Evolutionary conservation across 1,140 invertebrate genomes (phyloP).

Genomic region (Ephestia elutella): DNA sequence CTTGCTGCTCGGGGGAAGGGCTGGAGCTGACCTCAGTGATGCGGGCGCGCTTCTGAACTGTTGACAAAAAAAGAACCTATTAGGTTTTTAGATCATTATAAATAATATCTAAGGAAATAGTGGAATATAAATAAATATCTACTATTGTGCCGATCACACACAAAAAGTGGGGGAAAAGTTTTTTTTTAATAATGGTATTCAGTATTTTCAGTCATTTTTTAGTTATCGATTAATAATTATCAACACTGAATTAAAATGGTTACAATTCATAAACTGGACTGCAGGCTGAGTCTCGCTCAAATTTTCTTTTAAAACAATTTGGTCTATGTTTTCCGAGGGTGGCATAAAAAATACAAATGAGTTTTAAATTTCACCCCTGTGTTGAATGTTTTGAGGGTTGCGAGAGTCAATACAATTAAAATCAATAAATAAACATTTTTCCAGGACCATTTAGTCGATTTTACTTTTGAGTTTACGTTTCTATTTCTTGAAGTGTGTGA

Average conservation of each 20-base stretch:
- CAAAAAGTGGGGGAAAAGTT: no score
- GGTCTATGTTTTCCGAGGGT: background rate
- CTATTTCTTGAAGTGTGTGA: no score
- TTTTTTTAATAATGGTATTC: no score
- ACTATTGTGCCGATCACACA: no score
- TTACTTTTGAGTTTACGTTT: background rate
- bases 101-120: no score
- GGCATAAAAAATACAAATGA: conserved; percentile 1
- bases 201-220: no score
- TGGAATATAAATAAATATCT: no score
- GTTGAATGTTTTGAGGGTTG: background rate
- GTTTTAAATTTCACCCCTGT: conserved; percentile 1
- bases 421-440: conserved; percentile 1
- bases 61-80: conserved; percentile 38
- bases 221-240: no score
- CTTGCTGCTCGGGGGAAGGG: conserved; percentile 39
- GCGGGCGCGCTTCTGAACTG: conserved; percentile 65
- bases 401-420: conserved; percentile 2
- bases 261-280: no score
- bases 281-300: background rate
- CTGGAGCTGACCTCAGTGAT: conserved; percentile 62
- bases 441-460: background rate
- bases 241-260: no score
- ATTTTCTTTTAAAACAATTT: background rate
- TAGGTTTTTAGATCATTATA: no score